Evolutionary conservation across 35 echinoderm and acorn worm genomes (phyloP).

Genomic region (Stichopus chloronotus): DNA sequence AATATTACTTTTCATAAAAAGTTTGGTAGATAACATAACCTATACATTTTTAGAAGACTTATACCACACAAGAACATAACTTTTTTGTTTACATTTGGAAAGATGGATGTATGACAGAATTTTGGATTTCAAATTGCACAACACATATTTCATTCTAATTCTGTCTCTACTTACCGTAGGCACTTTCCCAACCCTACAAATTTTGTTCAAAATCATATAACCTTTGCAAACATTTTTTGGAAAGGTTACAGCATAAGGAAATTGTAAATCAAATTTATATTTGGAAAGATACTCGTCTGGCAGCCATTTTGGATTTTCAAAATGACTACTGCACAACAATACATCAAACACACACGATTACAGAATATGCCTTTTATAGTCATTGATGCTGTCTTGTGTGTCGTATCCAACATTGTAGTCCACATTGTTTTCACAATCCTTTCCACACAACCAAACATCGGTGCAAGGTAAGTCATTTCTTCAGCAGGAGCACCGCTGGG

Average conservation of each 20-base stretch:
- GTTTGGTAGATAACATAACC: not conserved
- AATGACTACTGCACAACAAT: no score
- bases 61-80: no score
- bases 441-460: constrained; percentile 4
- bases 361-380: constrained; percentile 16
- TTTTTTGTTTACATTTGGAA: no score
- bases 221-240: constrained; percentile 7
- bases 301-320: no score
- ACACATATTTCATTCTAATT: no score
- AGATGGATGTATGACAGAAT: no score
- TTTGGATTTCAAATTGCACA: no score
- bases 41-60: no score
- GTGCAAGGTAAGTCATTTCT: constrained; percentile 5
- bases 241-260: constrained; percentile 1
- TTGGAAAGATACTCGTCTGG: no score
- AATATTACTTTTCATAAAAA: not conserved
- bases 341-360: not conserved
- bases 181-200: not conserved
- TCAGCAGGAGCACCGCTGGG: not conserved
- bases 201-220: constrained; percentile 27
- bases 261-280: not conserved
- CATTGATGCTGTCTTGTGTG: not conserved
- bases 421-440: constrained; percentile 13
- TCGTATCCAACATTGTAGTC: constrained; percentile 19
- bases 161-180: no score